Evolutionary conservation across 2,888 invertebrate species (phyloP).

Genomic region (Heteromyza rotundicornis): DNA sequence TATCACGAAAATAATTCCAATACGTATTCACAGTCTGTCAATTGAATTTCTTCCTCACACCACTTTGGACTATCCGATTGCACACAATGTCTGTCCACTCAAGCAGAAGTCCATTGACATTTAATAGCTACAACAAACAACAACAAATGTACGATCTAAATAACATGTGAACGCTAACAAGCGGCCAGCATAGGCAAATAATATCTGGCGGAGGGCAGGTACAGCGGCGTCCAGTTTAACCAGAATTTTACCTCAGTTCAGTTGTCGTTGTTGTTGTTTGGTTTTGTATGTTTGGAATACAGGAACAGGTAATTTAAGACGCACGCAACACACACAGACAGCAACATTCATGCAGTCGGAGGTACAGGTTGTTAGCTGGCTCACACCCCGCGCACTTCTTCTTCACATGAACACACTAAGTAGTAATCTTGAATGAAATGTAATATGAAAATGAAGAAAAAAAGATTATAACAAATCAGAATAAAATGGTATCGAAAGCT

Average conservation of each 20-base stretch:
- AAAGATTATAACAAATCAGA: no score
- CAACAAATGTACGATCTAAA: constrained; percentile 22
- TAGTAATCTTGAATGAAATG: no score
- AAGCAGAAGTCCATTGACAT: constrained; percentile 57
- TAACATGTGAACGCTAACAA: constrained; percentile 9
- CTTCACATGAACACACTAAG: no score
- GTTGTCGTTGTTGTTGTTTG: not conserved
- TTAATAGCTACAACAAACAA: constrained; percentile 40
- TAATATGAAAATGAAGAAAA: no score
- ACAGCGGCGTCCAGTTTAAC: not conserved
- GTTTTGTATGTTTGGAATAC: not conserved
- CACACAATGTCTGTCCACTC: constrained; percentile 44
- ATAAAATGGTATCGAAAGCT: no score
- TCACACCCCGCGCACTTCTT: not conserved
- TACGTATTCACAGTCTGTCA: no score
- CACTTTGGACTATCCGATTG: no score
- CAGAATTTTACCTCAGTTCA: not conserved
- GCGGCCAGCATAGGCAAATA: not conserved
- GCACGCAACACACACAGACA: not conserved
- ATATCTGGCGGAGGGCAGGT: not conserved
- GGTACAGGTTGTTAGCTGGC: no score
- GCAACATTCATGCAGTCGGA: not conserved
- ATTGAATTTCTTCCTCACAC: no score
- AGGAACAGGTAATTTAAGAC: constrained; percentile 2
- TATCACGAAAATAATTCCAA: no score